A percentile compares a stretch with the other conserved stretches of the same genome.
Conservation (phyloP, 2,888 invertebrate species). For the Lathronympha strigana region DNA sequence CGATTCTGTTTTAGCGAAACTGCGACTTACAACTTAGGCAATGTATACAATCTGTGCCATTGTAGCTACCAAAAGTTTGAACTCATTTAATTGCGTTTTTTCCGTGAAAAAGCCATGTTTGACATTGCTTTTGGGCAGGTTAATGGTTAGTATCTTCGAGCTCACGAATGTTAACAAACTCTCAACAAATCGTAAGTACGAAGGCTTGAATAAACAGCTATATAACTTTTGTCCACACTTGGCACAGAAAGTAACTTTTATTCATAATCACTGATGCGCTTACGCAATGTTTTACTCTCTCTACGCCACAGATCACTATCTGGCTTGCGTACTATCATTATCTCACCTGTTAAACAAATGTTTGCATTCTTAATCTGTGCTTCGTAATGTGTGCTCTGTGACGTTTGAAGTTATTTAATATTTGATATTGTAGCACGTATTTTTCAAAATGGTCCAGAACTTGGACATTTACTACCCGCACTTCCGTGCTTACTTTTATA, state of each 20-base stretch:
- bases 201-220: not conserved
- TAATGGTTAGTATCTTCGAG: too few species aligned
- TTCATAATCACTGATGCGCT: conserved; percentile 22
- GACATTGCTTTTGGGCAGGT: too few species aligned
- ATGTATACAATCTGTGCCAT: too few species aligned
- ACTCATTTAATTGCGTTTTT: too few species aligned
- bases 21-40: too few species aligned
- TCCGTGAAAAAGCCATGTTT: too few species aligned
- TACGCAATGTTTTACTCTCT: conserved; percentile 38
- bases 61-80: too few species aligned
- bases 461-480: conserved; percentile 9
- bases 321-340: conserved; percentile 37
- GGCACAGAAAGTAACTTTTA: conserved; percentile 1
- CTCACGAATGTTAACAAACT: too few species aligned
- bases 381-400: conserved; percentile 44
- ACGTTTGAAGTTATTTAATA: conserved; percentile 28
- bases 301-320: conserved; percentile 36
- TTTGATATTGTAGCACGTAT: conserved; percentile 8
- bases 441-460: conserved; percentile 5
- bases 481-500: conserved; percentile 15
- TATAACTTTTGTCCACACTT: not conserved
- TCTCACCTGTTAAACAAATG: conserved; percentile 48
- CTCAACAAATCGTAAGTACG: not conserved
- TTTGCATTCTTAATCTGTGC: conserved; percentile 52
- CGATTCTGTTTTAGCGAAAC: too few species aligned